Evolutionary conservation across 2,888 invertebrate genomes (phyloP), one percentile per base, ranked within the genome.

Genomic region (Argynnis bischoffii): DNA sequence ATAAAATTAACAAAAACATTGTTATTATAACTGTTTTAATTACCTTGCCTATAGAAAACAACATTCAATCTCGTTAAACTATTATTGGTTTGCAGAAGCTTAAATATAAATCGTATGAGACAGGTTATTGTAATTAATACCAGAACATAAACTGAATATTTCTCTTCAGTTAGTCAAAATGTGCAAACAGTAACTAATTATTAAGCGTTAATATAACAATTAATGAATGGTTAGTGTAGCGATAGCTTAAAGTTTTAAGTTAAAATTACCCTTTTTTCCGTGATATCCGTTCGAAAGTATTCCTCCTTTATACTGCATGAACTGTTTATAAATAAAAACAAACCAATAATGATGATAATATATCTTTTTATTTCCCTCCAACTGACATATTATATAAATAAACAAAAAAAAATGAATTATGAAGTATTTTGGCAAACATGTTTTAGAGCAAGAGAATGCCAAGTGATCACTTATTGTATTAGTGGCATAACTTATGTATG

Each of bases 281-380:
- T 66, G 76, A 67, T 66, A 67, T 70, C 65, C 73, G 68, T 73
- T 76, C 57, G 71, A 72, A 68, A 74, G 71, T 73, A 74, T 70
- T 73, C 76, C 76, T 74, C 71, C 72, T 74, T 74, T 63, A 72
- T 73, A 64, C 72, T 72, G 67, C 64, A 63, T 64, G 63, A 69
- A 74, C 71, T 73, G 69, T 73, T 72, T 65, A 79, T 82, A 88
- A 89, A 88, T 85, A 85, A 90, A 90, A 90, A 86, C 84, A 89
- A 88, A 90, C 85, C 84, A 88, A 83, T 77, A 81, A 84, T 87
- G 83, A 85, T 86, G 86, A 87, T 85, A 88, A 87, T 85, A 91
- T 86, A 88, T 81, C 86, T 84, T 81, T 91, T 91, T 90, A 91
- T 91, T 91, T 85, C 80, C 81, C 82, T 82, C 84, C 65, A 64